Conservation (phyloP, 2,113 vertebrate genomes). For the Hydropotes inermis region DNA sequence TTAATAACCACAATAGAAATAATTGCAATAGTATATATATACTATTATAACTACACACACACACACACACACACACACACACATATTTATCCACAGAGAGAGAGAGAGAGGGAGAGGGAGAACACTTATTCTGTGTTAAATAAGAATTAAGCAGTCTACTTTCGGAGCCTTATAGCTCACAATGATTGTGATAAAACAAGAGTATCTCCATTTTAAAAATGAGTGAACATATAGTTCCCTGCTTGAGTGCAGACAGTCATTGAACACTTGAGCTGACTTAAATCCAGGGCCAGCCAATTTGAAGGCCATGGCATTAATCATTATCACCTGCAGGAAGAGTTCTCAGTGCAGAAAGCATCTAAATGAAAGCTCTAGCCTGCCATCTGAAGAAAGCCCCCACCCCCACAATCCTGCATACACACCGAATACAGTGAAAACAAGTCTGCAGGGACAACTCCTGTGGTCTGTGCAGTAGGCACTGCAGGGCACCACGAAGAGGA, state of each 20-base stretch:
- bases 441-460: neutral
- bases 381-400: neutral
- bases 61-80: no score
- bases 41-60: neutral
- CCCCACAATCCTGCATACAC: no score
- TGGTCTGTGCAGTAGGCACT: accelerated
- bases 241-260: neutral
- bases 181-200: neutral
- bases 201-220: neutral
- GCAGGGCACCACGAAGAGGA: neutral
- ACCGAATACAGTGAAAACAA: accelerated
- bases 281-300: neutral
- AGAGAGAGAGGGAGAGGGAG: neutral
- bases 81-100: neutral
- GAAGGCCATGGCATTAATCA: neutral
- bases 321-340: no score
- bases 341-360: neutral
- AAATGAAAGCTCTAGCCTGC: neutral
- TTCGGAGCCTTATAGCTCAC: accelerated
- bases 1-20: neutral
- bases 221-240: neutral
- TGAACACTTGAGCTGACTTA: neutral
- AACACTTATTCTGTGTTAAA: neutral
- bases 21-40: neutral
- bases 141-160: neutral